These are phyloP conservation scores for Anthopleura xanthogrammica DNA, from an alignment of 92 coral and sea anemone species.

Conservation along the genomic window DNA sequence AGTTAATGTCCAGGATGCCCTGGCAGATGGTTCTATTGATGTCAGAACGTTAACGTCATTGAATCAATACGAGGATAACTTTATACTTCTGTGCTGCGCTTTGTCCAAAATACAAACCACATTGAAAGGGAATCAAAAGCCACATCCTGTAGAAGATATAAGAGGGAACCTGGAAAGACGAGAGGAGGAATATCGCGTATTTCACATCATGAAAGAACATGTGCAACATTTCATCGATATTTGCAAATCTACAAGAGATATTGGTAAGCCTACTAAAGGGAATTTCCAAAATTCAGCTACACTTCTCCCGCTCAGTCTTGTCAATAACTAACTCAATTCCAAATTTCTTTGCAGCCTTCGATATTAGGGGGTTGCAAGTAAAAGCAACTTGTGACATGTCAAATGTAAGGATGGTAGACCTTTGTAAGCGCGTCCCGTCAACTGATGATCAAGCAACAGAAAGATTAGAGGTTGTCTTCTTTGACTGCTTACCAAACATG, in stretches of 20 bases:
- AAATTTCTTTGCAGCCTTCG: conserved; percentile 22
- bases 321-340: not conserved
- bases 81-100: conserved; percentile 19
- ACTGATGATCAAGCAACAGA: conserved; percentile 7
- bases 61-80: conserved; percentile 27
- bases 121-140: not conserved
- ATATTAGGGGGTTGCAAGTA: conserved; percentile 8
- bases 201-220: not conserved
- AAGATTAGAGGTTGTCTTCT: conserved; percentile 33
- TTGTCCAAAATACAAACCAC: conserved; percentile 24
- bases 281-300: not conserved
- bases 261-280: not conserved
- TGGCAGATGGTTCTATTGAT: conserved; percentile 17
- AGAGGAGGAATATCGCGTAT: not conserved
- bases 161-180: conserved; percentile 11
- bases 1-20: not conserved
- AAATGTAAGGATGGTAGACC: conserved; percentile 17
- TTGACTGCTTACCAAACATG: conserved; percentile 24
- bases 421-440: conserved; percentile 42
- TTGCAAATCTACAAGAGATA: conserved; percentile 10
- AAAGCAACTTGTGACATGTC: conserved; percentile 19
- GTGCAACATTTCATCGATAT: conserved; percentile 10
- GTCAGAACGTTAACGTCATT: conserved; percentile 16
- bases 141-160: conserved; percentile 5
- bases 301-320: not conserved